These are phyloP conservation scores for Bombus breviceps DNA, from an alignment of 1,140 invertebrate genomes.

Conservation along the genomic window DNA sequence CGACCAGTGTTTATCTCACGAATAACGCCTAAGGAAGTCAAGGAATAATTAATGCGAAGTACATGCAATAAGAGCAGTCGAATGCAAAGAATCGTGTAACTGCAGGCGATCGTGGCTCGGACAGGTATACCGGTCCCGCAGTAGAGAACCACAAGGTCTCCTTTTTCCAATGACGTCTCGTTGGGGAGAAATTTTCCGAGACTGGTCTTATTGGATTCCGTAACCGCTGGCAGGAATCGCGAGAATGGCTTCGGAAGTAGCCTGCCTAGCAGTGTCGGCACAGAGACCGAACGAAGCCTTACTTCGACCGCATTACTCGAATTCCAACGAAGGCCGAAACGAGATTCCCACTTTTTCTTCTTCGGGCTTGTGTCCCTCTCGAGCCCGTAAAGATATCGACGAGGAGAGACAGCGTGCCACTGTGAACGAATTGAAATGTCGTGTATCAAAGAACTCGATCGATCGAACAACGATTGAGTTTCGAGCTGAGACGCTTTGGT, in stretches of 20 bases:
- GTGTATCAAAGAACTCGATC: background rate
- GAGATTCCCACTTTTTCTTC: constrained; percentile 29
- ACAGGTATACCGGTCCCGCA: background rate
- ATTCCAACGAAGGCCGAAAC: constrained; percentile 60
- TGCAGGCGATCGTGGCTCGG: background rate
- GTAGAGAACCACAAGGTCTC: background rate
- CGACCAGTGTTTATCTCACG: background rate
- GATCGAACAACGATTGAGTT: background rate
- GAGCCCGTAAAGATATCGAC: constrained; percentile 16
- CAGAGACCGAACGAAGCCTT: constrained; percentile 54
- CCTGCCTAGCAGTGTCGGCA: background rate
- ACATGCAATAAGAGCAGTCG: background rate
- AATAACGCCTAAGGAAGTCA: background rate
- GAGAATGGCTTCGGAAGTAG: constrained; percentile 57
- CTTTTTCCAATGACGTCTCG: constrained; percentile 41
- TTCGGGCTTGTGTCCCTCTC: background rate
- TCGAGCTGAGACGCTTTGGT: background rate
- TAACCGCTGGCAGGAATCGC: constrained; percentile 52
- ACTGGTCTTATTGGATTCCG: constrained; percentile 61
- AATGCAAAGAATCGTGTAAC: background rate
- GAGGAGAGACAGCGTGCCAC: too few species aligned
- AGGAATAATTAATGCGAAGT: background rate
- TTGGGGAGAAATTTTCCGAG: constrained; percentile 52
- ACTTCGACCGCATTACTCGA: constrained; percentile 59
- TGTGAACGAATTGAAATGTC: background rate